Percentiles rank a stretch among this genome's conserved stretches.
Evolutionary conservation across 2,797 vertebrate genomes (phyloP).

Genomic region (Anolis apletophallus): DNA sequence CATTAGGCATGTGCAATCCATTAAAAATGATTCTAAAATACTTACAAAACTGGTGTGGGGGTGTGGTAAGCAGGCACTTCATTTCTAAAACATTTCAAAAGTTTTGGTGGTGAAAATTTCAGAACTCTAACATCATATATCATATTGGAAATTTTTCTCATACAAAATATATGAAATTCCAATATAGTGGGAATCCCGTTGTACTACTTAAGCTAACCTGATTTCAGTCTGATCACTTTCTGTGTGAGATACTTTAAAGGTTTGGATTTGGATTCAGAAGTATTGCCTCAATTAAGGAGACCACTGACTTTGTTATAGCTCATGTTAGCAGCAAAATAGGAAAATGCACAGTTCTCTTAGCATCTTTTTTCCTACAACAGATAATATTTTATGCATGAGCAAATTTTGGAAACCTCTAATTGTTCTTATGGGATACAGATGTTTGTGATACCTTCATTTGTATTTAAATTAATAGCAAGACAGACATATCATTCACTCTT

Average conservation of each 20-base stretch:
- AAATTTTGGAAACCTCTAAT: constrained; percentile 33
- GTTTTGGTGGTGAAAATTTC: no score
- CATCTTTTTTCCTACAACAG: constrained; percentile 1
- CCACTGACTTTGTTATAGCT: constrained; percentile 27
- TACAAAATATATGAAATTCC: constrained; percentile 45
- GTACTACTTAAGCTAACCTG: constrained; percentile 12
- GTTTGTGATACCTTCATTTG: neutral
- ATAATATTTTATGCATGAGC: neutral
- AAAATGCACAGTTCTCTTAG: constrained; percentile 10
- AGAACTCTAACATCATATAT: constrained; percentile 33
- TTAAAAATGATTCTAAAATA: no score
- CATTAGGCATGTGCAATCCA: no score
- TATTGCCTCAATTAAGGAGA: constrained; percentile 32
- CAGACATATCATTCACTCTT: neutral
- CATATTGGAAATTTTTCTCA: constrained; percentile 49
- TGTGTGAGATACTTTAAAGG: neutral
- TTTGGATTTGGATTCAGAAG: neutral
- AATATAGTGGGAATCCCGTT: constrained; percentile 48
- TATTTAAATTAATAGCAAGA: constrained; percentile 41
- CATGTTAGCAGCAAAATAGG: constrained; percentile 17
- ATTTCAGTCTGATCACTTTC: neutral
- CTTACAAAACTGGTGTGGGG: no score
- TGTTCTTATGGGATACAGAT: constrained; percentile 37
- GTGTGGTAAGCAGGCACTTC: no score
- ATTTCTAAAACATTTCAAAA: no score